Evolutionary conservation across 2,888 invertebrate genomes (phyloP).

Genomic region (Tuta absoluta): DNA sequence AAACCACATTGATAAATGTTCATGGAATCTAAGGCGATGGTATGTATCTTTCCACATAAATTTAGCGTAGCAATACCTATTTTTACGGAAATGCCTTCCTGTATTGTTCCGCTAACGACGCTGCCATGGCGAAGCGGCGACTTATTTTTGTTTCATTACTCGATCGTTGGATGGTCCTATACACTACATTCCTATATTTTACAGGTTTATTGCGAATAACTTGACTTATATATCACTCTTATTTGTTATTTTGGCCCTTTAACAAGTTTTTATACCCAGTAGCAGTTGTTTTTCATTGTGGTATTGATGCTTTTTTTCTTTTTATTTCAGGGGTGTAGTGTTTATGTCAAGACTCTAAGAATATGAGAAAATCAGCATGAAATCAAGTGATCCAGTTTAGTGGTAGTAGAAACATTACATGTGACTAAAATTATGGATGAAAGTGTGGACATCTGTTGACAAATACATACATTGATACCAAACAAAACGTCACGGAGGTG

Average conservation of each 20-base stretch:
- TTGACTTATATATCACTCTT: neutral
- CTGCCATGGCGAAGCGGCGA: slow-evolving; percentile 70
- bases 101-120: slow-evolving; percentile 73
- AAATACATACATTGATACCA: slow-evolving; percentile 70
- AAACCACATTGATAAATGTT: slow-evolving; percentile 74
- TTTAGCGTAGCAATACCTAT: slow-evolving; percentile 40
- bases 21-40: slow-evolving; percentile 71
- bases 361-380: slow-evolving; percentile 52
- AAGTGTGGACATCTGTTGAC: slow-evolving; percentile 78
- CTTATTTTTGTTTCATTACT: slow-evolving; percentile 61
- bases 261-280: slow-evolving; percentile 37
- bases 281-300: slow-evolving; percentile 38
- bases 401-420: slow-evolving; percentile 61
- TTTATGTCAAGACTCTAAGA: slow-evolving; percentile 56
- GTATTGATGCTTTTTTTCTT: slow-evolving; percentile 50
- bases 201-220: neutral
- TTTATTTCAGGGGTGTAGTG: slow-evolving; percentile 70
- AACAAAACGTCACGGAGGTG: slow-evolving; percentile 74
- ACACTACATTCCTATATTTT: neutral
- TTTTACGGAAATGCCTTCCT: slow-evolving; percentile 47
- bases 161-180: slow-evolving; percentile 24
- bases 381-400: slow-evolving; percentile 62
- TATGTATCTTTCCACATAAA: slow-evolving; percentile 59
- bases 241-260: neutral
- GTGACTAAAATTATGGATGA: slow-evolving; percentile 78